Base-by-base conservation (phyloP, 2,888 invertebrate genomes). In the Entomobrya multifasciata region DNA sequence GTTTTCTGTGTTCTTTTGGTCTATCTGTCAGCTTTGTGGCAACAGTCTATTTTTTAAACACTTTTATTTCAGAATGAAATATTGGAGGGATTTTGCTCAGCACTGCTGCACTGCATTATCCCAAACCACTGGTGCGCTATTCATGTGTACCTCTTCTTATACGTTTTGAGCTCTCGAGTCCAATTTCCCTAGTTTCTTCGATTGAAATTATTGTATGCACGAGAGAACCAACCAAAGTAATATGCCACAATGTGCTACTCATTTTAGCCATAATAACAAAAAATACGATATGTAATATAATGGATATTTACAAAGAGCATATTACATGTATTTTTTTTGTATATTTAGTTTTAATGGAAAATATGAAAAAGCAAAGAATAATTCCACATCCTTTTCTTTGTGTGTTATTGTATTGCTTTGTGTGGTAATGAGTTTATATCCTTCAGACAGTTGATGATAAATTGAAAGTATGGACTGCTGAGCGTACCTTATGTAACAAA, bases 1-100 rank as follows among this genome's bases (percentile, higher is more conserved):
- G 84, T 84, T 84, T 84, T 84, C 84, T 84, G 84, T 84, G 84
- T 84, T 84, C 84, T 84, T 84, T 84, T 77, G 84, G 84, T 84
- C 83, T 84, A 84, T 77, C 84, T 84, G 84, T 84, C 84, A 84
- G 84, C 84, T 84, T 84, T 84, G 84, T 84, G 84, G 84, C 84
- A 84, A 84, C 84, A 84, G 78, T 78, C 84, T 84, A 84, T 84
- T 84, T 84, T 84, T 84, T 84, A 84, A 84, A 84, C 78, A 84
- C 84, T 84, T 84, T 84, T 78, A 84, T 84, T 84, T 76, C 77
- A 84, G 84, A 77, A 84, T 84, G 84, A 84, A 84, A 84, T 84
- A 84, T 84, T 84, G 84, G 84, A 84, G 84, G 84, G 84, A 84
- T 84, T 84, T 84, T 36, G 77, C 36, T 60, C 49, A 72, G 20